Evolutionary conservation across 2,797 vertebrate genomes (phyloP).

Genomic region (Pteropus rufus): DNA sequence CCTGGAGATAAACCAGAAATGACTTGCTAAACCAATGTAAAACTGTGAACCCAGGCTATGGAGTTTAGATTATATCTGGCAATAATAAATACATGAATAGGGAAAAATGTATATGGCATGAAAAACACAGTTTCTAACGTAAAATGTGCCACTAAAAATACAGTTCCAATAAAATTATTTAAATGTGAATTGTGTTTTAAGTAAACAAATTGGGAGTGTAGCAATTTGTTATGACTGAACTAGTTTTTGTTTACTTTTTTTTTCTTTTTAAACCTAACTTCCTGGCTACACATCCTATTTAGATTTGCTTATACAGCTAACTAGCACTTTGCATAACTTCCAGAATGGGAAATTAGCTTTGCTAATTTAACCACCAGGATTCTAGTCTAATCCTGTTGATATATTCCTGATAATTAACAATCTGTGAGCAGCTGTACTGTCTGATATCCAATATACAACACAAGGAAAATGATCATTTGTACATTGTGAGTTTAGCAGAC

Average conservation of each 20-base stretch:
- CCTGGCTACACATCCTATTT: slow-evolving; percentile 55
- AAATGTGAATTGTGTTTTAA: not conserved
- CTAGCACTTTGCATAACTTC: slow-evolving; percentile 24
- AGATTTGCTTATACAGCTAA: slow-evolving; percentile 70
- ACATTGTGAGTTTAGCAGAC: slow-evolving; percentile 44
- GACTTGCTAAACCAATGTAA: not conserved
- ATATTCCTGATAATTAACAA: slow-evolving; percentile 70
- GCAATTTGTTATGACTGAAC: not conserved
- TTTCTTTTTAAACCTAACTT: slow-evolving; percentile 4
- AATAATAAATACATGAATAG: not conserved
- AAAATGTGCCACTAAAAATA: not conserved
- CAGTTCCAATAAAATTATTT: not conserved
- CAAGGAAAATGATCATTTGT: slow-evolving; percentile 61
- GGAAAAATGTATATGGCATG: not conserved
- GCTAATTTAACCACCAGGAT: slow-evolving; percentile 56
- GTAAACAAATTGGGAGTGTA: not conserved
- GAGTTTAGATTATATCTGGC: not conserved
- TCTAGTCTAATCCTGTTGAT: slow-evolving; percentile 63
- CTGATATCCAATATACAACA: slow-evolving; percentile 64
- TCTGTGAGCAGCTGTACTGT: slow-evolving; percentile 63
- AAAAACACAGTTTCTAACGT: not conserved
- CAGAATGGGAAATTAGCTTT: slow-evolving; percentile 61
- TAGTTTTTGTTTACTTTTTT: slow-evolving; percentile 48
- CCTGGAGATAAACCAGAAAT: not conserved
- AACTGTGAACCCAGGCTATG: not conserved